Conservation (phyloP, 1,140 invertebrate species). For the Hydropsyche tenuis region DNA sequence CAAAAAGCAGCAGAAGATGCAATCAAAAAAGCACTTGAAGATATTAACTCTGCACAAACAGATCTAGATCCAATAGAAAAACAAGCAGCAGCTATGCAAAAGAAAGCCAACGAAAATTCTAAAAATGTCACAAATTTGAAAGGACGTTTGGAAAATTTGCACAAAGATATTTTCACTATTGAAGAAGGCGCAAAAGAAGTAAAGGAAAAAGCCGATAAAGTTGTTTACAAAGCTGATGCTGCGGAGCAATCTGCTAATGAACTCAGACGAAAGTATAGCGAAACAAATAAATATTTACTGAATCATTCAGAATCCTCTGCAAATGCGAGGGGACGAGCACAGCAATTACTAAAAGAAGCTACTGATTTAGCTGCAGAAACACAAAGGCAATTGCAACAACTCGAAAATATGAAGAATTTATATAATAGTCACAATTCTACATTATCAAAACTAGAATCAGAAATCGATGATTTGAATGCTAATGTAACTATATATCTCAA, state of each 20-base stretch:
- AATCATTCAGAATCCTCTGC: constrained; percentile 61
- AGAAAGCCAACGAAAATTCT: constrained; percentile 67
- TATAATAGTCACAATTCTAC: constrained; percentile 62
- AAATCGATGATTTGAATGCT: constrained; percentile 61
- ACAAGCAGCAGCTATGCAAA: constrained; percentile 56
- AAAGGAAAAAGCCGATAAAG: constrained; percentile 63
- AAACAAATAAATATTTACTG: constrained; percentile 58
- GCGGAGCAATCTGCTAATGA: constrained; percentile 59
- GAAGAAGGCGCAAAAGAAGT: constrained; percentile 67
- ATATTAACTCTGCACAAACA: constrained; percentile 77
- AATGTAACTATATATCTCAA: constrained; percentile 62
- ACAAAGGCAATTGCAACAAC: constrained; percentile 74
- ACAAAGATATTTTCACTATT: constrained; percentile 82
- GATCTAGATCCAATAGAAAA: constrained; percentile 70
- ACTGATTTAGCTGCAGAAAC: constrained; percentile 79
- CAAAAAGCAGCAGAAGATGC: constrained; percentile 80
- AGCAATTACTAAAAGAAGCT: constrained; percentile 74
- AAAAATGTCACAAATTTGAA: constrained; percentile 74
- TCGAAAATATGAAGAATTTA: constrained; percentile 65
- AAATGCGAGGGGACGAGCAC: constrained; percentile 73
- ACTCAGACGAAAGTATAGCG: constrained; percentile 58
- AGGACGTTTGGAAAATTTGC: constrained; percentile 71
- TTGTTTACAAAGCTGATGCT: constrained; percentile 59
- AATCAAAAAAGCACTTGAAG: constrained; percentile 79
- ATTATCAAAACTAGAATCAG: constrained; percentile 58